A percentile compares a stretch with the other conserved stretches of the same genome.
Evolutionary conservation across 2,888 invertebrate genomes (phyloP).

Genomic region (Scaptomyza tumidula): DNA sequence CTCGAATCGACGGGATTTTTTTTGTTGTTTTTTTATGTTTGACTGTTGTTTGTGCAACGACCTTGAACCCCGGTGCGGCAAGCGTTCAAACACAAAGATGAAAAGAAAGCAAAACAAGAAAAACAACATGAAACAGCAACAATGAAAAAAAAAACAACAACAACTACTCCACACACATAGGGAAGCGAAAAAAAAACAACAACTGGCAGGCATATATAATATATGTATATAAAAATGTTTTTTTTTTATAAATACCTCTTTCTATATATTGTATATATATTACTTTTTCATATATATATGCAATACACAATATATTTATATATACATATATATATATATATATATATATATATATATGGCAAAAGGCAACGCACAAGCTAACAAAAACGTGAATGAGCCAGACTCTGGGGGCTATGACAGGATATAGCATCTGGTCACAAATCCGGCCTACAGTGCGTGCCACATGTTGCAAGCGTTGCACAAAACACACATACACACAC

Average conservation of each 20-base stretch:
- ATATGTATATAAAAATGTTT: slow-evolving; percentile 61
- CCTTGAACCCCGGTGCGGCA: slow-evolving; percentile 72
- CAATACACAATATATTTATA: no score
- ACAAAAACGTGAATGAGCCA: slow-evolving; percentile 46
- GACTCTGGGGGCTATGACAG: slow-evolving; percentile 22
- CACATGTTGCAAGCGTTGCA: slow-evolving; percentile 69
- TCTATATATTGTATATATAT: slow-evolving; percentile 21
- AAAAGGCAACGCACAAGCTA: slow-evolving; percentile 52
- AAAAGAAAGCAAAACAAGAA: slow-evolving; percentile 61
- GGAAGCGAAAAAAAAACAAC: slow-evolving; percentile 23
- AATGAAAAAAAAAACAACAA: slow-evolving; percentile 46
- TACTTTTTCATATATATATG: slow-evolving; percentile 37
- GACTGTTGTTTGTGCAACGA: slow-evolving; percentile 57
- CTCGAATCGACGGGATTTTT: slow-evolving; percentile 51
- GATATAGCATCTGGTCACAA: slow-evolving; percentile 64
- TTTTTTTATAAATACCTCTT: slow-evolving; percentile 76
- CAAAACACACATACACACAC: slow-evolving; percentile 29
- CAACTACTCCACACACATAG: slow-evolving; percentile 36
- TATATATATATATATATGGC: slow-evolving; percentile 39
- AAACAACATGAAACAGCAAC: slow-evolving; percentile 35
- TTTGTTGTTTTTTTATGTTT: slow-evolving; percentile 23
- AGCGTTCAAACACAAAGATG: slow-evolving; percentile 75
- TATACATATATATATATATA: slow-evolving; percentile 39
- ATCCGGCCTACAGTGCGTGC: slow-evolving; percentile 77
- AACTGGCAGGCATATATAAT: slow-evolving; percentile 55